These are phyloP conservation scores for Pseudococcus longispinus DNA, from an alignment of 2,888 invertebrate genomes.

Conservation along the genomic window DNA sequence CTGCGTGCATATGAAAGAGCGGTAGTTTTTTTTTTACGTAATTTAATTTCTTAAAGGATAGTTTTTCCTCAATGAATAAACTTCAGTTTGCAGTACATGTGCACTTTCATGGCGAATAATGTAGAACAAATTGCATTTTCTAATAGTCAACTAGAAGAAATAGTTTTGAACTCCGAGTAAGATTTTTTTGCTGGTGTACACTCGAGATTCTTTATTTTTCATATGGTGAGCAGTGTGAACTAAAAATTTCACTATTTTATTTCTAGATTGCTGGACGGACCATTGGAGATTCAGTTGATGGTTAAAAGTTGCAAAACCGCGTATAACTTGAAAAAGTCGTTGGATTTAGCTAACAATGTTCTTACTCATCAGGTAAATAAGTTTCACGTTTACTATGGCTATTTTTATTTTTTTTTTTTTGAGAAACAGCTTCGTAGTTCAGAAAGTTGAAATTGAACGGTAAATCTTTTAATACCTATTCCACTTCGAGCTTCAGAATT, in stretches of 20 bases:
- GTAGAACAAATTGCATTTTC: constrained; percentile 75
- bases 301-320: constrained; percentile 64
- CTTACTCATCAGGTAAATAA: constrained; percentile 57
- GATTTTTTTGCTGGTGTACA: background rate
- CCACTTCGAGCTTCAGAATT: too few species aligned
- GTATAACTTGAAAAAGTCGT: constrained; percentile 61
- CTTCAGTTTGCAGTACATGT: constrained; percentile 78
- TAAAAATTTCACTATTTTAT: background rate
- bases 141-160: constrained; percentile 61
- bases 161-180: constrained; percentile 60
- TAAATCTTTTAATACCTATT: too few species aligned
- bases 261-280: constrained; percentile 63
- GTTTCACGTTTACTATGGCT: background rate
- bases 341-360: constrained; percentile 54
- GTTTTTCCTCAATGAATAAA: constrained; percentile 46
- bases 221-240: too few species aligned
- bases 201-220: background rate
- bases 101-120: constrained; percentile 76
- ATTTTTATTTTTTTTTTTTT: too few species aligned
- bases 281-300: constrained; percentile 65
- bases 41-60: background rate
- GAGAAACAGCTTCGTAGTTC: background rate
- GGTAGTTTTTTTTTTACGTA: background rate
- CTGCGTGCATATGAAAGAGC: background rate
- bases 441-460: too few species aligned